Base-by-base conservation (phyloP, 2,113 vertebrate genomes). In the Xiphophorus maculatus region DNA sequence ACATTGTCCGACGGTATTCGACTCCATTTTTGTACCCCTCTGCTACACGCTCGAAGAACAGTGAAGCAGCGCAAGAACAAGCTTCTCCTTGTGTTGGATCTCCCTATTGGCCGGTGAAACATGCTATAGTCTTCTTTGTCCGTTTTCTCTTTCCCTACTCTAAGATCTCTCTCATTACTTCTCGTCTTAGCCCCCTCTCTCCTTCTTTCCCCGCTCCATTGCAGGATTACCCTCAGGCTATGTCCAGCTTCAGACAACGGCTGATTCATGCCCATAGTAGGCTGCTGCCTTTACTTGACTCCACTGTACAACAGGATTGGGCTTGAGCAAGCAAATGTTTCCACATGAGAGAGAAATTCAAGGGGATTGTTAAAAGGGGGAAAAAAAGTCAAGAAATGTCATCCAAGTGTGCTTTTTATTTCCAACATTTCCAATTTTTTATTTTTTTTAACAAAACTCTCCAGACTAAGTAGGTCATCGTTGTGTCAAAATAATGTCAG, bases 1-100 rank as follows among this genome's bases (percentile, higher is more conserved):
- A 91, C 88, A 92, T 93, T 93, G 93, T 86, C 78, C 83, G 73
- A 71, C 81, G 88, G 89, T 87, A 92, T 92, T 90, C 71, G 5
- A 62, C 72, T 88, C 63, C 87, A 78, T 86, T 90, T 89, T 80
- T 76, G 13, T 65, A 77, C 82, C 84, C 77, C 84, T 77, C 77
- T 11, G 81, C 77, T 75, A 75, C 81, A 69, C 33, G 85, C 76
- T 68, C 81, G 27, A 64, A 78, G 51, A 79, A 76, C 70, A 70
- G 32, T 2, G 73, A 83, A 69, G 77, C 65, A 4, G 37, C 1
- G 66, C 2, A 29, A 70, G 81, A 92, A 93, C 90, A 93, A 86
- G 85, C 88, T 87, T 86, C 74, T 84, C 90, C 90, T 91, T 93
- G 92, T 93, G 72, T 81, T 75, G 42, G 66, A 65, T 76, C 66